Conservation (phyloP, 1,140 invertebrate genomes). For the Atta cephalotes region DNA sequence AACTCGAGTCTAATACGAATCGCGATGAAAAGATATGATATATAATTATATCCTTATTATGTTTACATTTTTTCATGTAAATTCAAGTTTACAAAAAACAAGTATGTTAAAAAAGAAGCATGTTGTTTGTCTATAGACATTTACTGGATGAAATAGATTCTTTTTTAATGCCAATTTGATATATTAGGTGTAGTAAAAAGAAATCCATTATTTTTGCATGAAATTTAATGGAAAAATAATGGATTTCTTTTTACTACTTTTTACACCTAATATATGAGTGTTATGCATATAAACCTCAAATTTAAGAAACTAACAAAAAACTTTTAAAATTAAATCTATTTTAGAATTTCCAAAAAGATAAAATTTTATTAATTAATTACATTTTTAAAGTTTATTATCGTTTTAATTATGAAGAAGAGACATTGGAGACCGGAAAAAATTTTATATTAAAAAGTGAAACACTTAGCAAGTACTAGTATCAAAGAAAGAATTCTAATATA, state of each 20-base stretch:
- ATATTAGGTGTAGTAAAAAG: too few species aligned
- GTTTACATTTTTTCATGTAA: background rate
- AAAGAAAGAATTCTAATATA: background rate
- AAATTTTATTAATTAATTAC: background rate
- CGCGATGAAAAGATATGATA: background rate
- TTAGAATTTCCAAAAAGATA: background rate
- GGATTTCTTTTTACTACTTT: too few species aligned
- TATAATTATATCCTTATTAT: background rate
- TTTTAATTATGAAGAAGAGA: background rate
- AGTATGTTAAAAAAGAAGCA: background rate
- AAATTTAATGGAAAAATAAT: too few species aligned
- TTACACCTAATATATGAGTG: background rate
- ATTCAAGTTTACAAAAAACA: background rate
- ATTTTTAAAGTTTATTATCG: background rate
- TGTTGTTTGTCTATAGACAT: background rate
- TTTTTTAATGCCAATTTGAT: background rate
- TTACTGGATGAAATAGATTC: background rate
- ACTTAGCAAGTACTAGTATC: background rate
- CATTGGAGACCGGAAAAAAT: background rate
- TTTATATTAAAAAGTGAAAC: background rate
- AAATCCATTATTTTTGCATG: too few species aligned
- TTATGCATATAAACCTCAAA: background rate
- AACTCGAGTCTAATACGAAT: background rate
- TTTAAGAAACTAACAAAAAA: background rate
- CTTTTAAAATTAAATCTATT: slow-evolving; percentile 17